These are phyloP conservation scores for Hoplias malabaricus DNA, from an alignment of 2,113 vertebrate genomes.

Conservation along the genomic window DNA sequence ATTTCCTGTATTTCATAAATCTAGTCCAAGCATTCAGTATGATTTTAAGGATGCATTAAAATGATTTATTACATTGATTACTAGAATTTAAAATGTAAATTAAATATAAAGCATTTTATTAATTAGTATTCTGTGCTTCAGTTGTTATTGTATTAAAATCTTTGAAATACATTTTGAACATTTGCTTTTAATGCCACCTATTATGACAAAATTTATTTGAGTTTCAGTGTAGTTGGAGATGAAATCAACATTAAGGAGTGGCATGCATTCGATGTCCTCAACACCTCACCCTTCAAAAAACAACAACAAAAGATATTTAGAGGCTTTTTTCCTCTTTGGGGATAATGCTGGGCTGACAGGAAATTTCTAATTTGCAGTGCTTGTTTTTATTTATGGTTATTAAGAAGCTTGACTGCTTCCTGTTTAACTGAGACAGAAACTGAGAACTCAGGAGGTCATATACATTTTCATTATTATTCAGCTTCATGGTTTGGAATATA, in stretches of 20 bases:
- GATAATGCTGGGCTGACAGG: constrained; percentile 38
- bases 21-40: neutral
- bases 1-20: neutral
- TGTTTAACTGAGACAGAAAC: constrained; percentile 30
- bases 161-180: too few species aligned
- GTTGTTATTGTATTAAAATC: too few species aligned
- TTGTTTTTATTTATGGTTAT: constrained; percentile 51
- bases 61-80: neutral
- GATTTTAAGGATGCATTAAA: neutral
- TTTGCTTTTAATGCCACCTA: too few species aligned
- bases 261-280: neutral
- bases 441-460: constrained; percentile 31
- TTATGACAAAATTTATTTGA: neutral
- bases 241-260: neutral
- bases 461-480: constrained; percentile 42
- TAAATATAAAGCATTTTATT: neutral
- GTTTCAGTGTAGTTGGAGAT: neutral
- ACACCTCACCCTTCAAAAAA: neutral
- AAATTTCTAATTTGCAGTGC: constrained; percentile 54
- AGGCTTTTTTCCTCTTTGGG: constrained; percentile 28
- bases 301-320: constrained; percentile 34
- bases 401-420: constrained; percentile 28
- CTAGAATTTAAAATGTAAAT: neutral
- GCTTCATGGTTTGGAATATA: constrained; percentile 29
- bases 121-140: too few species aligned